phyloP scores from a whole-genome alignment of 2,113 vertebrate species.

The Xerus inauris region DNA sequence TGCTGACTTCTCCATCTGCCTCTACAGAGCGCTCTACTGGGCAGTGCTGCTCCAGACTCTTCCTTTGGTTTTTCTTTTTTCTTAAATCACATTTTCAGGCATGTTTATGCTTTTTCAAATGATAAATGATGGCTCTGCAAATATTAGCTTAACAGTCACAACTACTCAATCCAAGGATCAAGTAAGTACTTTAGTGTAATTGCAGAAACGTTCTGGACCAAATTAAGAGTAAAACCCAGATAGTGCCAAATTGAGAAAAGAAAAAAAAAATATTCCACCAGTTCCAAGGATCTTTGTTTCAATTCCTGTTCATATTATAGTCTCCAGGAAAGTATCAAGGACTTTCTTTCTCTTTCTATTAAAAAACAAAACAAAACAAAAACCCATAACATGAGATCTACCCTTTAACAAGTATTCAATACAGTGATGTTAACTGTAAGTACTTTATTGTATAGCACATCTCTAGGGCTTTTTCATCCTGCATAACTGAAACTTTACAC shows the following conservation, averaged over 20 bases:
- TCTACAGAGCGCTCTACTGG: not conserved
- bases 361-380: too few relatives aligned
- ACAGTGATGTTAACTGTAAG: not conserved
- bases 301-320: not conserved
- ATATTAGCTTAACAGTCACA: slow-evolving; percentile 15
- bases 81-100: not conserved
- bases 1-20: not conserved
- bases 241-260: not conserved
- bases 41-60: not conserved
- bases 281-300: not conserved
- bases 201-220: slow-evolving; percentile 25
- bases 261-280: not conserved
- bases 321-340: not conserved
- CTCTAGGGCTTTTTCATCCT: not conserved
- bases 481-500: not conserved
- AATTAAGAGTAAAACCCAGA: slow-evolving; percentile 34
- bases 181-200: slow-evolving; percentile 23
- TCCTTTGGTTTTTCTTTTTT: not conserved
- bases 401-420: not conserved
- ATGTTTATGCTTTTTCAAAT: slow-evolving; percentile 23
- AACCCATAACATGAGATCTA: not conserved
- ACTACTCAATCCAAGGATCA: slow-evolving; percentile 1
- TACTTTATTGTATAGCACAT: not conserved
- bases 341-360: not conserved
- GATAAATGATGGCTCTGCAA: not conserved